phyloP scores from a whole-genome alignment of 2,113 vertebrate species.

The Tonatia bakeri region DNA sequence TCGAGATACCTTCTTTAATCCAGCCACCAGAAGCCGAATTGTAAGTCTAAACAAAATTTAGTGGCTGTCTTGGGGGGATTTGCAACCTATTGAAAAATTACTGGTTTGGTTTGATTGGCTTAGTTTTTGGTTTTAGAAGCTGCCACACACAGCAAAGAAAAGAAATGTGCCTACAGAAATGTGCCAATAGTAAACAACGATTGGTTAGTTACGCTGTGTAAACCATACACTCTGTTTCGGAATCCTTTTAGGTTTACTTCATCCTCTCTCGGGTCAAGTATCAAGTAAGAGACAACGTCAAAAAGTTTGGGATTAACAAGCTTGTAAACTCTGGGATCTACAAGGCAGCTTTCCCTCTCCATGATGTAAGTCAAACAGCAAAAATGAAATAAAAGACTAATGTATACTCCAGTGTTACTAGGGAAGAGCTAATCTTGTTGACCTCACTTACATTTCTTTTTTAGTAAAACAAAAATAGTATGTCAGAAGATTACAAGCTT shows the following conservation, averaged over 20 bases:
- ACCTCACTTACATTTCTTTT: not conserved
- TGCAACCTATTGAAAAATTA: not conserved
- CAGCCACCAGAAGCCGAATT: slow-evolving; percentile 92
- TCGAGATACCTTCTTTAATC: slow-evolving; percentile 89
- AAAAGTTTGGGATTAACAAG: slow-evolving; percentile 93
- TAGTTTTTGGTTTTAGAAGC: slow-evolving; percentile 16
- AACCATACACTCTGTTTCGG: not conserved
- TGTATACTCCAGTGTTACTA: not conserved
- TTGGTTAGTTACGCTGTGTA: not conserved
- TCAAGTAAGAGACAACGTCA: slow-evolving; percentile 82
- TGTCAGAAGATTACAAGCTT: too few relatives aligned
- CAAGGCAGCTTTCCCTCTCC: slow-evolving; percentile 94
- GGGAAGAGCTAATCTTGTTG: not conserved
- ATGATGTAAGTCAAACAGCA: slow-evolving; percentile 88
- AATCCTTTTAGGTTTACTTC: slow-evolving; percentile 87
- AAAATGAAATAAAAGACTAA: not conserved
- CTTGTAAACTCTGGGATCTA: slow-evolving; percentile 90
- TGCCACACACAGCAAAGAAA: not conserved
- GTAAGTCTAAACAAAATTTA: slow-evolving; percentile 78
- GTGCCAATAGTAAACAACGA: not conserved
- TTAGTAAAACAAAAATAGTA: too few relatives aligned
- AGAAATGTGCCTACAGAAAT: not conserved
- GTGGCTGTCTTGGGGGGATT: not conserved
- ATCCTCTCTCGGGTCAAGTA: slow-evolving; percentile 91
- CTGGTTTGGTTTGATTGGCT: not conserved